These are phyloP conservation scores for Dromas ardeola DNA, from an alignment of 2,113 vertebrate species.

Conservation along the genomic window DNA sequence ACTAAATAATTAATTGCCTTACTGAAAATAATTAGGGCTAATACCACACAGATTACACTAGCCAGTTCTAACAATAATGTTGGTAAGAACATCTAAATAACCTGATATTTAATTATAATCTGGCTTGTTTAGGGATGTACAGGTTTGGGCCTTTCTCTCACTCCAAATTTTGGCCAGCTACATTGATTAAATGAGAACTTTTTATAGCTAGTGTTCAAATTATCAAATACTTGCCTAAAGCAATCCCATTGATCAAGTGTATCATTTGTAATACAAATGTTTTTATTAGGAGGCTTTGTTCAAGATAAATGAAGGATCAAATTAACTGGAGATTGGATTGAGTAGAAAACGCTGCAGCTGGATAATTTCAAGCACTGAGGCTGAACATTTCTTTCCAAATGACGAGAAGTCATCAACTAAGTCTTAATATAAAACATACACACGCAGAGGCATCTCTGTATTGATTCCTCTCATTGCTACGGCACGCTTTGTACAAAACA, in stretches of 20 bases:
- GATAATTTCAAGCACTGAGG: slow-evolving; percentile 60
- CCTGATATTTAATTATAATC: background rate
- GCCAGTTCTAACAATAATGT: slow-evolving; percentile 3
- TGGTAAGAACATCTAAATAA: slow-evolving; percentile 38
- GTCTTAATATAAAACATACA: slow-evolving; percentile 44
- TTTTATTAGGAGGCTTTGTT: slow-evolving; percentile 69
- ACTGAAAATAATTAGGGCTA: slow-evolving; percentile 42
- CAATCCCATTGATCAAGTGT: slow-evolving; percentile 66
- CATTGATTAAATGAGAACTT: slow-evolving; percentile 58
- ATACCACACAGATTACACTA: background rate
- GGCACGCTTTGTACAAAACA: background rate
- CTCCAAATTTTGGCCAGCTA: slow-evolving; percentile 35
- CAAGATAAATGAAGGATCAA: slow-evolving; percentile 70
- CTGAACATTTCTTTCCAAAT: slow-evolving; percentile 63
- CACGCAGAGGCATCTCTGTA: background rate
- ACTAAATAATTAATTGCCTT: slow-evolving; percentile 45
- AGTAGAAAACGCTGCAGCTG: slow-evolving; percentile 58
- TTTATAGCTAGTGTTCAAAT: slow-evolving; percentile 53
- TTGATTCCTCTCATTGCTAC: background rate
- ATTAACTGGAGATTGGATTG: slow-evolving; percentile 70
- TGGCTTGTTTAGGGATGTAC: background rate
- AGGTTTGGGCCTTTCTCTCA: background rate
- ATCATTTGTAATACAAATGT: slow-evolving; percentile 72
- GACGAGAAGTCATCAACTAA: slow-evolving; percentile 62
- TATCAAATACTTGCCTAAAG: slow-evolving; percentile 68